phyloP scores from a whole-genome alignment of 2,888 invertebrate species.

The Therioaphis trifolii region DNA sequence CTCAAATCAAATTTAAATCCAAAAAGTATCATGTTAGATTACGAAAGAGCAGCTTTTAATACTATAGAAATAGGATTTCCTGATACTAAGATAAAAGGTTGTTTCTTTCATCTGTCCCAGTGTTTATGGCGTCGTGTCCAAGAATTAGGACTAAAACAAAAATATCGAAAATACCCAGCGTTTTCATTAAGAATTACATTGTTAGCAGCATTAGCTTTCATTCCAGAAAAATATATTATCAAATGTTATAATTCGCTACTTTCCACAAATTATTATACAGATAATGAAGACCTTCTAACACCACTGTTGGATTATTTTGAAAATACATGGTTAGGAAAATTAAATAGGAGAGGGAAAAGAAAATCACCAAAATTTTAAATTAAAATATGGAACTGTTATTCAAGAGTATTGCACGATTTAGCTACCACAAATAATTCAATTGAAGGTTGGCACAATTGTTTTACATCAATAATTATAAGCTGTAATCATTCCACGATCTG shows the following conservation, averaged over 20 bases:
- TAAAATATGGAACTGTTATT: not conserved
- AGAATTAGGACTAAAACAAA: too few relatives aligned
- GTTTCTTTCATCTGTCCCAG: too few relatives aligned
- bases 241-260: too few relatives aligned
- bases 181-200: too few relatives aligned
- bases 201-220: too few relatives aligned
- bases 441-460: slow-evolving; percentile 5
- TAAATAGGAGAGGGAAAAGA: not conserved
- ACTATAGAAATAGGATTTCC: not conserved
- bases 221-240: too few relatives aligned
- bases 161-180: too few relatives aligned
- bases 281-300: too few relatives aligned
- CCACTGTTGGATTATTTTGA: not conserved
- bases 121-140: too few relatives aligned
- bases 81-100: not conserved
- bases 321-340: not conserved
- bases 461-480: not conserved
- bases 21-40: slow-evolving; percentile 13
- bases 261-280: too few relatives aligned
- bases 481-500: not conserved
- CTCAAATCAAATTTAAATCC: not conserved
- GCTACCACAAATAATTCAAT: not conserved
- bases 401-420: not conserved
- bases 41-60: slow-evolving; percentile 3
- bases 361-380: not conserved